Conservation (phyloP, 2,888 invertebrate species). For the Tineola bisselliella region DNA sequence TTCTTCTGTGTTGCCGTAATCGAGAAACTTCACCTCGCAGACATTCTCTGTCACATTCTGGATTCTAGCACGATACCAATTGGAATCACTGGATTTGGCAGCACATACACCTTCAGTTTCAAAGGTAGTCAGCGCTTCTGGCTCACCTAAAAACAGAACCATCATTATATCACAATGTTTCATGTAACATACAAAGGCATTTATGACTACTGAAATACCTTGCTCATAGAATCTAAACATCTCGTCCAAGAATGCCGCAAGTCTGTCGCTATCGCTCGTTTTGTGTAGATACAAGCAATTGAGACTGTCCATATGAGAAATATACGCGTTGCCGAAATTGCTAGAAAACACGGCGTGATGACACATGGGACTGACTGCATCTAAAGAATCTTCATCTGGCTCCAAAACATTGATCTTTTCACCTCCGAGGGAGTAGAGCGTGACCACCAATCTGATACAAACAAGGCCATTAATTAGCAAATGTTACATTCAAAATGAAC, state of each 20-base stretch:
- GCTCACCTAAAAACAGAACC: slow-evolving; percentile 31
- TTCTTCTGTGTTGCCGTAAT: slow-evolving; percentile 76
- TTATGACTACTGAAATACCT: slow-evolving; percentile 25
- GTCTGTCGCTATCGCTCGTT: slow-evolving; percentile 46
- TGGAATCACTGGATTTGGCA: slow-evolving; percentile 69
- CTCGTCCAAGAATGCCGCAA: slow-evolving; percentile 66
- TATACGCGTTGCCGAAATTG: slow-evolving; percentile 65
- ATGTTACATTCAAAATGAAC: neutral
- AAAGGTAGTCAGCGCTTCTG: slow-evolving; percentile 45
- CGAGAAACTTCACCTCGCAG: slow-evolving; percentile 69
- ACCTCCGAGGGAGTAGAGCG: slow-evolving; percentile 68
- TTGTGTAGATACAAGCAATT: slow-evolving; percentile 73
- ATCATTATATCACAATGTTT: slow-evolving; percentile 16
- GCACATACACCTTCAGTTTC: slow-evolving; percentile 69
- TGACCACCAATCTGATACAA: slow-evolving; percentile 70
- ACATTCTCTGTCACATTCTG: slow-evolving; percentile 44
- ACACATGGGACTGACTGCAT: slow-evolving; percentile 65
- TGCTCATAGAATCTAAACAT: slow-evolving; percentile 67
- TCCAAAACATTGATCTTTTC: slow-evolving; percentile 56
- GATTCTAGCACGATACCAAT: slow-evolving; percentile 77
- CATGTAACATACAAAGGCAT: neutral
- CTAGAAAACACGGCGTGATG: slow-evolving; percentile 71
- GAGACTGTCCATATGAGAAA: slow-evolving; percentile 68
- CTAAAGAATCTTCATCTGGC: slow-evolving; percentile 65
- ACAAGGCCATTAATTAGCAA: slow-evolving; percentile 7